Evolutionary conservation across 2,113 vertebrate genomes (phyloP).

Genomic region (Prunella himalayana): DNA sequence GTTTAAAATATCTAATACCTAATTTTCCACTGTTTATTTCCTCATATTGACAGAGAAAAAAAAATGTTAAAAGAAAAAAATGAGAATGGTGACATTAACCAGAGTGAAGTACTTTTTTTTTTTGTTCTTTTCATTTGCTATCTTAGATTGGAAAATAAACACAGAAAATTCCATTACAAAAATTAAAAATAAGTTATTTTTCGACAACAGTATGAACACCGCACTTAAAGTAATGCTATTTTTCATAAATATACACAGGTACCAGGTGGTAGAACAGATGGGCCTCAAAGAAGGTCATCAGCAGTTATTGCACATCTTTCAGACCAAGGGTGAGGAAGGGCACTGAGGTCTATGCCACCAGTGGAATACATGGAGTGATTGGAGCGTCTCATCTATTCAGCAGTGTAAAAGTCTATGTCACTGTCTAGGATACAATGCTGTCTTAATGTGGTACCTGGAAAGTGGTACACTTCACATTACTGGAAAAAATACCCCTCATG

Average conservation of each 20-base stretch:
- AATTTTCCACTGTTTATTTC: background rate
- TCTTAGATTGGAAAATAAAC: background rate
- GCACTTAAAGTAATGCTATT: background rate
- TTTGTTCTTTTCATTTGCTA: background rate
- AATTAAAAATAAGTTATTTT: background rate
- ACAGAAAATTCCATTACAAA: background rate
- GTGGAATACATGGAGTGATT: background rate
- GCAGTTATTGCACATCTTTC: background rate
- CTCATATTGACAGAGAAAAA: background rate
- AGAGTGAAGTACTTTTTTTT: background rate
- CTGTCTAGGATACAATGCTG: background rate
- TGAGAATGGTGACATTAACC: background rate
- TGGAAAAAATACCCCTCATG: background rate
- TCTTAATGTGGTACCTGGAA: background rate
- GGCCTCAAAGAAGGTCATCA: background rate
- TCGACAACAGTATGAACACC: background rate
- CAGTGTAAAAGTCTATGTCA: background rate
- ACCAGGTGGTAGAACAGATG: background rate
- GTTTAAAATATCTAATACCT: background rate
- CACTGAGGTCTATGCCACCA: background rate
- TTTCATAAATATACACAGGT: background rate
- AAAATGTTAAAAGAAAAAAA: background rate
- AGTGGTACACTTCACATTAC: background rate
- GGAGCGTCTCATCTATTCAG: background rate
- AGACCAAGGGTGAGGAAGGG: background rate